Evolutionary conservation across 2,888 invertebrate genomes (phyloP).

Genomic region (Sepioteuthis lessoniana): DNA sequence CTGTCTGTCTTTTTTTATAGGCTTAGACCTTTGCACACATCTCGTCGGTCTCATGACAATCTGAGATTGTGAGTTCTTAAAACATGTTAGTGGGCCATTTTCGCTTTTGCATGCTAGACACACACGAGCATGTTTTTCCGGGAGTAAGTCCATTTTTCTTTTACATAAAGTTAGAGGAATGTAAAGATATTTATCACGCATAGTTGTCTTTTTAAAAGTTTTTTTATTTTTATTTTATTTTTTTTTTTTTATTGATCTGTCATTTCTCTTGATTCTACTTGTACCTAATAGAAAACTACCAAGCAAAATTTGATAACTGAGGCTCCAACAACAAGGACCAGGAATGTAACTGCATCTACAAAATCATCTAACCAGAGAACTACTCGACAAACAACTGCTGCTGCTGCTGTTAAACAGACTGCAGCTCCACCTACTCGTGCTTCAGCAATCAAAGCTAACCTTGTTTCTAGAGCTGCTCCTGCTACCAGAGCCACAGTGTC

Average conservation of each 20-base stretch:
- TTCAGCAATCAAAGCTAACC: not conserved
- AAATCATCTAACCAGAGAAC: not conserved
- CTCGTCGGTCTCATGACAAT: too few species aligned
- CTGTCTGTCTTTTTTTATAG: too few species aligned
- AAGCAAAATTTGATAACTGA: not conserved
- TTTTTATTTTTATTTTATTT: not conserved
- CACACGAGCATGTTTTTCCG: too few species aligned
- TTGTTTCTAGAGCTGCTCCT: not conserved
- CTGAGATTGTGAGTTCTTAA: too few species aligned
- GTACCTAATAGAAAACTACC: not conserved
- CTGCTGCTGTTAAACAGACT: not conserved
- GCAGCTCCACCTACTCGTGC: not conserved
- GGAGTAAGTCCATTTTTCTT: too few species aligned
- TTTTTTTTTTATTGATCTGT: not conserved
- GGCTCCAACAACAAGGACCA: not conserved
- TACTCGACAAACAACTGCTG: not conserved
- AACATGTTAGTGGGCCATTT: too few species aligned
- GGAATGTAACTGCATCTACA: not conserved
- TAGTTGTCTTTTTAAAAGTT: not conserved
- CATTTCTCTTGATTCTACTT: not conserved
- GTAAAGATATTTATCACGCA: too few species aligned
- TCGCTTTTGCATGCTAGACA: too few species aligned
- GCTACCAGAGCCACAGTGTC: not conserved
- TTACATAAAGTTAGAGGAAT: too few species aligned
- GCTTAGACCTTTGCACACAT: too few species aligned